Conservation (phyloP, 1,140 invertebrate genomes). For the Proctacanthus coquilletti region DNA sequence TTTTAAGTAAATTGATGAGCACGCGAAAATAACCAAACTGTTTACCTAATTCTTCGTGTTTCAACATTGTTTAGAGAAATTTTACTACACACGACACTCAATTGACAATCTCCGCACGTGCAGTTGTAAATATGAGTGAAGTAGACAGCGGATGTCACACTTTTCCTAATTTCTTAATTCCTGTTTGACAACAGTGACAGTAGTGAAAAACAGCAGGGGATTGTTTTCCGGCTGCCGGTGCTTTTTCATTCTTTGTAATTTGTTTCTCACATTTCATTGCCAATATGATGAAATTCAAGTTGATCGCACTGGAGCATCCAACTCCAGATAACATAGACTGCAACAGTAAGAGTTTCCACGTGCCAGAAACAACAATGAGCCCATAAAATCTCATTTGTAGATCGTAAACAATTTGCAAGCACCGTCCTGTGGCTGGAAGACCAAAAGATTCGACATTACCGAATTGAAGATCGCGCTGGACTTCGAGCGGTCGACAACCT, state of each 20-base stretch:
- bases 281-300: constrained; percentile 52
- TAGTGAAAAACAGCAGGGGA: too few relatives aligned
- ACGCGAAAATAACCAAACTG: too few relatives aligned
- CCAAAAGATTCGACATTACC: constrained; percentile 81
- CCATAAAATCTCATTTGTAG: constrained; percentile 33
- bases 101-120: too few relatives aligned
- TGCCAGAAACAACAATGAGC: neutral
- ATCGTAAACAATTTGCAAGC: constrained; percentile 61
- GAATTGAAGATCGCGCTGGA: constrained; percentile 60
- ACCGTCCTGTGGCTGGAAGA: constrained; percentile 84
- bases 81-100: neutral
- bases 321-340: constrained; percentile 31
- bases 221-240: too few relatives aligned
- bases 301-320: constrained; percentile 59
- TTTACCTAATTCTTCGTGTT: constrained; percentile 2
- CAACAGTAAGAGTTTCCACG: constrained; percentile 11
- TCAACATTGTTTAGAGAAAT: too few relatives aligned
- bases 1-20: too few relatives aligned
- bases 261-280: too few relatives aligned
- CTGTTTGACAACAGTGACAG: neutral
- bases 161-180: neutral
- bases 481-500: constrained; percentile 40
- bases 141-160: neutral
- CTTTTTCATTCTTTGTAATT: too few relatives aligned
- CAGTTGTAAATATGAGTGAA: neutral